A percentile compares a stretch with the other conserved stretches of the same genome.
phyloP scores from a whole-genome alignment of 2,113 vertebrate species.

The Jaculus jaculus region DNA sequence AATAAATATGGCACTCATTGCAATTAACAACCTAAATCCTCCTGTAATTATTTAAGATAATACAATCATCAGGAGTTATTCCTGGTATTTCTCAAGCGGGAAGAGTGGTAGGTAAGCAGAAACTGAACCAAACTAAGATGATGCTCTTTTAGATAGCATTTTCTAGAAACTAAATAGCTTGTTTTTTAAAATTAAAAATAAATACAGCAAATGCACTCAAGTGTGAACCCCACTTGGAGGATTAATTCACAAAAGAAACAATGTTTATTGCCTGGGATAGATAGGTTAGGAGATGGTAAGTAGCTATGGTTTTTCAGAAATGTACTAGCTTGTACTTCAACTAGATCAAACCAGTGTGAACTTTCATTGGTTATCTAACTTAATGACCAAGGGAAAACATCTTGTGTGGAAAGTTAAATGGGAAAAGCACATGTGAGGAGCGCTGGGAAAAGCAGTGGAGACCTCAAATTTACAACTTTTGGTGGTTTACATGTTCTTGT shows the following conservation, averaged over 20 bases:
- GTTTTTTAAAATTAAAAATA: slow-evolving; percentile 24
- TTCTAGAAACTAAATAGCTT: not conserved
- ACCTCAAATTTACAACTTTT: not conserved
- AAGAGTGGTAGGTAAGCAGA: not conserved
- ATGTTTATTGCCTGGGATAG: not conserved
- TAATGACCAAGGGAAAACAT: not conserved
- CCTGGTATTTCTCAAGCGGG: not conserved
- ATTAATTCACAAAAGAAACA: not conserved
- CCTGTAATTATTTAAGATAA: not conserved
- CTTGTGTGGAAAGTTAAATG: not conserved
- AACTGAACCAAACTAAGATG: not conserved
- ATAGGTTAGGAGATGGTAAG: not conserved
- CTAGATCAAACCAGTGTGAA: not conserved
- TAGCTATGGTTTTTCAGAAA: not conserved
- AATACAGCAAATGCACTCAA: not conserved
- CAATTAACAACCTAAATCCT: not conserved
- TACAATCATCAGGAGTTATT: slow-evolving; percentile 29
- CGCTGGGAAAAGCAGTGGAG: not conserved
- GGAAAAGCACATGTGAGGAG: slow-evolving; percentile 31
- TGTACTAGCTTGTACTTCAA: not conserved
- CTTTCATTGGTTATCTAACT: not conserved
- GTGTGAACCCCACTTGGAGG: no score
- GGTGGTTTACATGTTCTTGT: slow-evolving; percentile 32
- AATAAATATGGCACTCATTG: not conserved
- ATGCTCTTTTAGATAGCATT: not conserved